These are phyloP conservation scores for Alviniconcha strummeri DNA, from an alignment of 2,888 invertebrate genomes.

Conservation along the genomic window DNA sequence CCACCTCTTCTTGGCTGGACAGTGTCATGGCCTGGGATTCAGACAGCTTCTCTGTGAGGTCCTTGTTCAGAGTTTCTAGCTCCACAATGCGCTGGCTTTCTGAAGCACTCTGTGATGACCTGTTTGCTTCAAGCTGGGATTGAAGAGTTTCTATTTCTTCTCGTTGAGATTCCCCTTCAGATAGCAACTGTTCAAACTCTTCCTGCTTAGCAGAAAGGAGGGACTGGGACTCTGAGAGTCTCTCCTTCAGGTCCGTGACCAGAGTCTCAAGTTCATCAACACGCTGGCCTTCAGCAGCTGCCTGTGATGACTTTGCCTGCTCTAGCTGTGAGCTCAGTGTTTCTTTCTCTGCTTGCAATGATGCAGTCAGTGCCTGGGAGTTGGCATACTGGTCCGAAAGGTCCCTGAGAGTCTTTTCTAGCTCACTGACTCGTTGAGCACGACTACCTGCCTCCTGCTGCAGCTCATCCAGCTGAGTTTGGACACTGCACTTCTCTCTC, in stretches of 20 bases:
- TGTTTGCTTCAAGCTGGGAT: constrained; percentile 18
- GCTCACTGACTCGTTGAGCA: constrained; percentile 8
- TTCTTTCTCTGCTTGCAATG: constrained; percentile 27
- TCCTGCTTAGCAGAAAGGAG: background rate
- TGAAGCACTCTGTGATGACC: background rate
- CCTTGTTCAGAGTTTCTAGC: constrained; percentile 13
- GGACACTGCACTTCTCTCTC: background rate
- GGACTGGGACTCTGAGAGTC: constrained; percentile 17
- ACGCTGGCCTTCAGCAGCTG: constrained; percentile 15
- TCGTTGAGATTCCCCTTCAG: constrained; percentile 11
- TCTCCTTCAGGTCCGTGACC: constrained; percentile 4
- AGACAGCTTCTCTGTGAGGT: constrained; percentile 31
- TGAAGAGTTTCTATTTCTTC: constrained; percentile 24
- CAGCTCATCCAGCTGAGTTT: background rate
- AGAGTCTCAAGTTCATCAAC: background rate
- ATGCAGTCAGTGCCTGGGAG: background rate
- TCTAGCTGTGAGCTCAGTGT: constrained; percentile 25
- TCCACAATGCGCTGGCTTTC: background rate
- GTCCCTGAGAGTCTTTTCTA: constrained; percentile 21
- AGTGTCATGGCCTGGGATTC: constrained; percentile 28
- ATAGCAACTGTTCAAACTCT: constrained; percentile 10
- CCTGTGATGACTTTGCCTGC: constrained; percentile 13
- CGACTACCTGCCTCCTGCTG: constrained; percentile 17
- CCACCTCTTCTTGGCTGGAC: constrained; percentile 15
- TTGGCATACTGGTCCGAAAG: constrained; percentile 7